Conservation (phyloP, 2,797 vertebrate genomes). For the Petrocephalus schoutedeni region DNA sequence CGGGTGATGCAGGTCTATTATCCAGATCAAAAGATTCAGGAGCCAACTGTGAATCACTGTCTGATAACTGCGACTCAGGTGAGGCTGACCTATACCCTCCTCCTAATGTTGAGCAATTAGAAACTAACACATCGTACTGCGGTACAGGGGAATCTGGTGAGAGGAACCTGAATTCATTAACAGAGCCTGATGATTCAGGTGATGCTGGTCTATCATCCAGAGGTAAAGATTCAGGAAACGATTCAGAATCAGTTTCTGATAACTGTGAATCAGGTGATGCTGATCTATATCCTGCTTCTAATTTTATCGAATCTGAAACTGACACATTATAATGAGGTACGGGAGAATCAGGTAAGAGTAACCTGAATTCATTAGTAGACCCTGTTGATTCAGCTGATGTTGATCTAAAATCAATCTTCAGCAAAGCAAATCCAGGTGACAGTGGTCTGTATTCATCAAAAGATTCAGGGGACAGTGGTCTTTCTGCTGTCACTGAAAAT, state of each 20-base stretch:
- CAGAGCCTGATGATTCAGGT: slow-evolving; percentile 34
- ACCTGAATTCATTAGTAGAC: slow-evolving; percentile 20
- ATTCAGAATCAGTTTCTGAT: neutral
- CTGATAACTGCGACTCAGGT: neutral
- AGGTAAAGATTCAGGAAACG: neutral
- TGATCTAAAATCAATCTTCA: slow-evolving; percentile 33
- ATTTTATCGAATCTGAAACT: neutral
- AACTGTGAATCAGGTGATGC: neutral
- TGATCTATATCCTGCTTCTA: neutral
- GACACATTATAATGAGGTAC: slow-evolving; percentile 26
- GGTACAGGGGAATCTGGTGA: slow-evolving; percentile 43
- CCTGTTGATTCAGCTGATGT: slow-evolving; percentile 38
- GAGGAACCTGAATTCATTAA: neutral
- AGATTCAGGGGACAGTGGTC: slow-evolving; percentile 32
- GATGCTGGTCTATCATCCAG: slow-evolving; percentile 12
- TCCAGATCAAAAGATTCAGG: neutral
- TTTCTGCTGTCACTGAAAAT: slow-evolving; percentile 32
- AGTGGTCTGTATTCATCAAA: neutral
- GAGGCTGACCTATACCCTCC: neutral
- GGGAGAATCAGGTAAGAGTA: slow-evolving; percentile 41
- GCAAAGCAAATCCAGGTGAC: slow-evolving; percentile 27
- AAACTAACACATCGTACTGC: slow-evolving; percentile 5
- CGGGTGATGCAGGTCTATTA: slow-evolving; percentile 26
- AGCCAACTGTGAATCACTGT: neutral
- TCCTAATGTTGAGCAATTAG: neutral